phyloP scores from a whole-genome alignment of 2,888 invertebrate species.

The Drosophila macrospina region DNA sequence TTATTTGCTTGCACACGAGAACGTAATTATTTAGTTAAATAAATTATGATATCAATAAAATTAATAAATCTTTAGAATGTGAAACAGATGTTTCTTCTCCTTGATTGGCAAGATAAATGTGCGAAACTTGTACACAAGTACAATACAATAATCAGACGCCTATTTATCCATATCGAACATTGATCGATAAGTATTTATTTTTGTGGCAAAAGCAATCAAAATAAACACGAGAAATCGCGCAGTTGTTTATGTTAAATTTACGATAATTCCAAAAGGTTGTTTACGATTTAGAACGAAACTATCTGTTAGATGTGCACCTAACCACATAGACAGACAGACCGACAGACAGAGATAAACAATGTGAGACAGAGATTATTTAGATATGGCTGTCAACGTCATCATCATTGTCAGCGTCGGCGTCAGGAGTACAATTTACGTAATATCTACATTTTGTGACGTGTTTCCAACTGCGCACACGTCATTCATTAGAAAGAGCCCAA shows the following conservation, averaged over 20 bases:
- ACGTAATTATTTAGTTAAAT: no score
- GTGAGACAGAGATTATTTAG: conserved; percentile 39
- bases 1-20: no score
- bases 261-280: conserved; percentile 39
- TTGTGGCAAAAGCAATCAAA: conserved; percentile 49
- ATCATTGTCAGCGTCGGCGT: conserved; percentile 42
- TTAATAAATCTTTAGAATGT: no score
- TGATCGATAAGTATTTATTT: conserved; percentile 49
- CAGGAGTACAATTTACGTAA: conserved; percentile 49
- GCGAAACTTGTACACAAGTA: neutral
- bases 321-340: conserved; percentile 27
- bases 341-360: conserved; percentile 53
- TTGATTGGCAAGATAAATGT: neutral
- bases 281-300: conserved; percentile 26
- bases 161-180: conserved; percentile 13
- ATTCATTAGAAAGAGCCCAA: conserved; percentile 9
- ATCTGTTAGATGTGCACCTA: conserved; percentile 48
- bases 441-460: conserved; percentile 57
- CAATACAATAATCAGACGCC: neutral
- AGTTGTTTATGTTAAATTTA: conserved; percentile 51
- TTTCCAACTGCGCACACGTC: conserved; percentile 27
- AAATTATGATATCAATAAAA: no score
- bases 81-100: no score
- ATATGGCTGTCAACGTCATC: conserved; percentile 65
- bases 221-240: conserved; percentile 47